Conservation (phyloP, 2,888 invertebrate genomes). For the Aromia moschata region DNA sequence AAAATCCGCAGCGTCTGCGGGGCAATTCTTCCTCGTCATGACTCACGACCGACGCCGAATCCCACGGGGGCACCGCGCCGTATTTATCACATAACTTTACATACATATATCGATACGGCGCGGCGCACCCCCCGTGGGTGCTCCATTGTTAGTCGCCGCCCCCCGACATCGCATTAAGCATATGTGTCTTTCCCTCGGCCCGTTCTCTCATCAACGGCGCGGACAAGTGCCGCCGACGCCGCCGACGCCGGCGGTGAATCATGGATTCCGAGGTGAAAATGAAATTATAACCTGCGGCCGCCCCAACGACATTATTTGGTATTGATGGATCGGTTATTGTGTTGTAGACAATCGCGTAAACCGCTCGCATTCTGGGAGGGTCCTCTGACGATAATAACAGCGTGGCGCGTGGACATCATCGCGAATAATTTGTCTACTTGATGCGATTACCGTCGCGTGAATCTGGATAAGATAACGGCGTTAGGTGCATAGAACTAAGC, state of each 20-base stretch:
- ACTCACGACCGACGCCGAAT: constrained; percentile 32
- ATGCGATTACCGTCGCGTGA: not conserved
- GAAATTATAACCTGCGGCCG: constrained; percentile 37
- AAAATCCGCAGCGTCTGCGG: constrained; percentile 3
- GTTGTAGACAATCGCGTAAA: constrained; percentile 32
- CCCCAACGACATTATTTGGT: constrained; percentile 36
- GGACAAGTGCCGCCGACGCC: constrained; percentile 34
- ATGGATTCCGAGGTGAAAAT: constrained; percentile 36
- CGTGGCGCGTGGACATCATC: constrained; percentile 18
- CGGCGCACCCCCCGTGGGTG: constrained; percentile 28
- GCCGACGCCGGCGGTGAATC: constrained; percentile 37
- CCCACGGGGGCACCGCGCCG: constrained; percentile 30
- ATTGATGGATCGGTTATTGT: constrained; percentile 43
- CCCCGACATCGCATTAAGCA: constrained; percentile 54
- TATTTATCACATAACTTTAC: constrained; percentile 53
- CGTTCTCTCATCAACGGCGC: constrained; percentile 34
- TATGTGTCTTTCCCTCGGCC: constrained; percentile 55
- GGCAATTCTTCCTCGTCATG: constrained; percentile 22
- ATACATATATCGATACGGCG: constrained; percentile 34
- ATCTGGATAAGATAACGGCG: constrained; percentile 3
- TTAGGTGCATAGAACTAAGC: too few species aligned
- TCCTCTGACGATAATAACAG: constrained; percentile 13
- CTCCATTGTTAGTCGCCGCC: constrained; percentile 42
- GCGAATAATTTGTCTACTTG: constrained; percentile 11
- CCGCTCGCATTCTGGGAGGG: constrained; percentile 8